Evolutionary conservation across 2,797 vertebrate species (phyloP).

Genomic region (Dallia pectoralis): DNA sequence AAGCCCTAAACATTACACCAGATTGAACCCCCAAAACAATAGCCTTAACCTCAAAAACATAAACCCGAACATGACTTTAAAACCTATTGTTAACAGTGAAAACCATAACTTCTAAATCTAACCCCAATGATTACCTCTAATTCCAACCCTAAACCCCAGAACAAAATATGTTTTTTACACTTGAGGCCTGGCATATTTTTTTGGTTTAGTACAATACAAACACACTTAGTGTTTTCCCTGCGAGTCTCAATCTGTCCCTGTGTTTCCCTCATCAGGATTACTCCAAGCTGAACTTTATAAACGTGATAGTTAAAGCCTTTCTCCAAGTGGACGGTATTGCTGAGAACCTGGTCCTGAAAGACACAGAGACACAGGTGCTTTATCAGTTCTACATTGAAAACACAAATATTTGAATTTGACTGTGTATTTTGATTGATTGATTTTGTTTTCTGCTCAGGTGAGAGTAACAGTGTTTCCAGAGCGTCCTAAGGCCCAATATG

Average conservation of each 20-base stretch:
- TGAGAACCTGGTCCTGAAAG: constrained; percentile 78
- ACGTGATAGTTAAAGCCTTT: constrained; percentile 80
- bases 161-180: no score
- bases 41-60: no score
- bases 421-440: neutral
- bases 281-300: constrained; percentile 82
- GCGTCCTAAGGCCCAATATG: constrained; percentile 73
- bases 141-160: no score
- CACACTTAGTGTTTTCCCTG: no score
- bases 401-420: neutral
- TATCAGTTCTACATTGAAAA: neutral
- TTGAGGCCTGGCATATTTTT: no score
- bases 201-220: no score
- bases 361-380: constrained; percentile 78
- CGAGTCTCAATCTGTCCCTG: neutral
- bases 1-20: no score
- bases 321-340: constrained; percentile 73
- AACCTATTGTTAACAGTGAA: no score
- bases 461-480: constrained; percentile 90
- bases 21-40: no score
- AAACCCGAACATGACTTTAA: no score
- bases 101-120: no score
- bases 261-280: constrained; percentile 74
- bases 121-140: no score
- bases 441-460: constrained; percentile 66